Conservation (phyloP, 2,797 vertebrate genomes). For the Mastacembelus armatus region DNA sequence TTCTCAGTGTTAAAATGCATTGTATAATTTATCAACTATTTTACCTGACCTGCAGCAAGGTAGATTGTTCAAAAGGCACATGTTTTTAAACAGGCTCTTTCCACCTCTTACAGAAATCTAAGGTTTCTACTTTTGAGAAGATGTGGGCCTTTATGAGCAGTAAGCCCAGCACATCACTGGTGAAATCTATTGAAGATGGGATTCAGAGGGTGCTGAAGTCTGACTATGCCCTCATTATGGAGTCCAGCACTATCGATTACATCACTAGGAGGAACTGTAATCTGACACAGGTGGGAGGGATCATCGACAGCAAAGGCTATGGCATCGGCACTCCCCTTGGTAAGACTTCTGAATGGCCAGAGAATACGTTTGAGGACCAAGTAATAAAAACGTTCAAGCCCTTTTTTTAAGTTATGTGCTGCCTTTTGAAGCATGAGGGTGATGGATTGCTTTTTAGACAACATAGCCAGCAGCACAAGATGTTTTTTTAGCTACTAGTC, state of each 20-base stretch:
- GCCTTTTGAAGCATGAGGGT: slow-evolving; percentile 27
- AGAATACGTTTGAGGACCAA: background rate
- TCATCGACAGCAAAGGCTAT: slow-evolving; percentile 98
- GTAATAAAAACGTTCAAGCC: slow-evolving; percentile 7
- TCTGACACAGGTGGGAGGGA: slow-evolving; percentile 95
- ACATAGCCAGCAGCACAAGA: slow-evolving; percentile 17
- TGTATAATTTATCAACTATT: slow-evolving; percentile 20
- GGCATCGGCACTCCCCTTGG: slow-evolving; percentile 97
- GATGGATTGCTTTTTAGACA: slow-evolving; percentile 27
- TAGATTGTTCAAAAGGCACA: slow-evolving; percentile 50
- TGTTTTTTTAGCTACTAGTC: slow-evolving; percentile 29
- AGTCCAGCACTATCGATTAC: slow-evolving; percentile 97
- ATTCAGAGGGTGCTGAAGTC: slow-evolving; percentile 95
- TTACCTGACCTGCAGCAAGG: slow-evolving; percentile 24
- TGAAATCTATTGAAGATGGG: slow-evolving; percentile 97
- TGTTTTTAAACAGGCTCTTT: slow-evolving; percentile 24
- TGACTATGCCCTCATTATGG: slow-evolving; percentile 97
- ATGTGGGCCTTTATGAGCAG: slow-evolving; percentile 99
- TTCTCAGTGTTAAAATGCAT: slow-evolving; percentile 25
- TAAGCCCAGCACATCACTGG: slow-evolving; percentile 91
- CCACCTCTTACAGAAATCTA: slow-evolving; percentile 89
- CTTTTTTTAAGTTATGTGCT: slow-evolving; percentile 4
- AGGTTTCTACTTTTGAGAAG: slow-evolving; percentile 98
- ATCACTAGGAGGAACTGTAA: slow-evolving; percentile 97
- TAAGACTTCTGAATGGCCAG: slow-evolving; percentile 72